phyloP scores from a whole-genome alignment of 2,113 vertebrate genomes.

The Machaerirhynchus nigripectus region DNA sequence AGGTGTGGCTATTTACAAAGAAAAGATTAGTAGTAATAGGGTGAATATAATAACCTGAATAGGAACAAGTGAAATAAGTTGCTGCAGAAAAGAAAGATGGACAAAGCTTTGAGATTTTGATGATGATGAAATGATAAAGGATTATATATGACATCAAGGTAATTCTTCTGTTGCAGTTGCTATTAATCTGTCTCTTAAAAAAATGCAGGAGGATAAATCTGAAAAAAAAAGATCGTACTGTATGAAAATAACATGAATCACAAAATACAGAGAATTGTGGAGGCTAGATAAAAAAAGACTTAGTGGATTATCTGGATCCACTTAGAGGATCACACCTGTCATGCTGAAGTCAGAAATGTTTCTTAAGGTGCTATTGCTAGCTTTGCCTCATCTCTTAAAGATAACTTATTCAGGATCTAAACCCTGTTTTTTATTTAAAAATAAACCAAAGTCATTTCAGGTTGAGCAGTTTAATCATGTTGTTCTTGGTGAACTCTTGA shows the following conservation, averaged over 20 bases:
- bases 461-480: neutral
- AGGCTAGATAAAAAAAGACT: neutral
- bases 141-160: slow-evolving; percentile 79
- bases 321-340: neutral
- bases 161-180: slow-evolving; percentile 51
- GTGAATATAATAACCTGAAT: slow-evolving; percentile 91
- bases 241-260: neutral
- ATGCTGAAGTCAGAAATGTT: neutral
- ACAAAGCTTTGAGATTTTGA: slow-evolving; percentile 82
- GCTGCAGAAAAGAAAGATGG: slow-evolving; percentile 84
- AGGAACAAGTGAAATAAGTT: slow-evolving; percentile 87
- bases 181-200: slow-evolving; percentile 53
- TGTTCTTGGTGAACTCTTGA: neutral
- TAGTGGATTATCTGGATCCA: neutral
- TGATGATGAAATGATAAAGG: slow-evolving; percentile 82
- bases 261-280: neutral
- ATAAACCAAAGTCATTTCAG: neutral
- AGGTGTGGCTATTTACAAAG: slow-evolving; percentile 94
- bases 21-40: slow-evolving; percentile 88
- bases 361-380: neutral
- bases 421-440: neutral
- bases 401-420: neutral
- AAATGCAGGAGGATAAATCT: neutral
- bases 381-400: neutral
- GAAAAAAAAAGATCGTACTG: neutral